Evolutionary conservation across 2,113 vertebrate genomes (phyloP).

Genomic region (Felis chaus): DNA sequence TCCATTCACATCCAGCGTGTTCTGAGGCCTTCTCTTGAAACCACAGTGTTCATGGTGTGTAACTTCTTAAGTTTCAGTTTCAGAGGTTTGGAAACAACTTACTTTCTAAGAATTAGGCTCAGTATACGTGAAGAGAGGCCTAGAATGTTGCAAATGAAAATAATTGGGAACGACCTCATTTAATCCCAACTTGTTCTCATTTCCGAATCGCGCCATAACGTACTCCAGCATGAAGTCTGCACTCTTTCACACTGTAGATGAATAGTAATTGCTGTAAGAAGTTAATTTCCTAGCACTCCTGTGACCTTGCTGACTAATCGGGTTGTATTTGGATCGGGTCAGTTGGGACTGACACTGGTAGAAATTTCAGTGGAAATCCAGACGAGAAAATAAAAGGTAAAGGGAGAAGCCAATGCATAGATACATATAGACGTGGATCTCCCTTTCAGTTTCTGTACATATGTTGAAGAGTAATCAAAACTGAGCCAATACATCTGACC

Average conservation of each 20-base stretch:
- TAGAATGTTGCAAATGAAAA: background rate
- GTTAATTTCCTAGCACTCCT: background rate
- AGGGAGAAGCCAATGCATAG: background rate
- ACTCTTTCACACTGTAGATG: background rate
- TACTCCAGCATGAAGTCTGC: background rate
- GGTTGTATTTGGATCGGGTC: background rate
- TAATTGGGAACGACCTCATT: background rate
- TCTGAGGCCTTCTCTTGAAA: background rate
- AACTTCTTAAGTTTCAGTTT: conserved; percentile 31
- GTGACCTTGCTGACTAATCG: background rate
- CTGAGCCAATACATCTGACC: background rate
- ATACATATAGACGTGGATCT: background rate
- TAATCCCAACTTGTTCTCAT: background rate
- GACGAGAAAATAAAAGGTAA: background rate
- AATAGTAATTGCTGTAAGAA: background rate
- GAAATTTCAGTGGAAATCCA: background rate
- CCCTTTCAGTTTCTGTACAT: background rate
- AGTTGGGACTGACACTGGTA: background rate
- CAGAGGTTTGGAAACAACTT: background rate
- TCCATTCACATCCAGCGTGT: conserved; percentile 17
- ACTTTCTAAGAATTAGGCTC: conserved; percentile 29
- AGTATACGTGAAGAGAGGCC: background rate
- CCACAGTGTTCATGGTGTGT: background rate
- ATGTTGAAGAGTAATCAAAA: background rate
- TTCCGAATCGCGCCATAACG: background rate